phyloP scores from a whole-genome alignment of 2,888 invertebrate genomes.

The Apomyelois bistriatella region DNA sequence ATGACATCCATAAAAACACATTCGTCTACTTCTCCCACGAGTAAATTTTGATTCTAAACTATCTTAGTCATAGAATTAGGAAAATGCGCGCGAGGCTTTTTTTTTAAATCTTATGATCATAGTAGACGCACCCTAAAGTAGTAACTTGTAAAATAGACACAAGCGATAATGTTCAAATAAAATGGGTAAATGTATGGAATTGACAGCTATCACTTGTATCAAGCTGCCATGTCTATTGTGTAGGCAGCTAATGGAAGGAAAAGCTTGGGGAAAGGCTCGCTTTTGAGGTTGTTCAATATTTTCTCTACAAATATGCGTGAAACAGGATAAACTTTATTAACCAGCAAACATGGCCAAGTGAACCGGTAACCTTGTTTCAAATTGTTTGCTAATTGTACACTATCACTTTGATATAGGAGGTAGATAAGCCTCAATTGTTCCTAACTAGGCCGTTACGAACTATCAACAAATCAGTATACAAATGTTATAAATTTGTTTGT shows the following conservation, averaged over 20 bases:
- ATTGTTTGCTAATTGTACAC: constrained; percentile 7
- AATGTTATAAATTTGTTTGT: background rate
- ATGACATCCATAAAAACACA: too few species aligned
- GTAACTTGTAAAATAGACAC: too few species aligned
- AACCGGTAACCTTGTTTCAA: constrained; percentile 5
- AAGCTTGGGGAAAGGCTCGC: background rate
- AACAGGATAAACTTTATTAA: background rate
- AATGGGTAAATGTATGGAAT: too few species aligned
- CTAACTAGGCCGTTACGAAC: constrained; percentile 2
- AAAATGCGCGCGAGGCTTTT: too few species aligned
- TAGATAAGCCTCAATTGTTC: constrained; percentile 2
- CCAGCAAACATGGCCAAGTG: constrained; percentile 1
- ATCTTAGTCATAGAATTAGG: too few species aligned
- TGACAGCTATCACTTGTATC: too few species aligned
- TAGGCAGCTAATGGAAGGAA: background rate
- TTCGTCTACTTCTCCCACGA: too few species aligned
- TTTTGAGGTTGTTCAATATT: background rate
- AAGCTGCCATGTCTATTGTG: too few species aligned
- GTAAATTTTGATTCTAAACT: too few species aligned
- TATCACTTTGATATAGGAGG: constrained; percentile 4
- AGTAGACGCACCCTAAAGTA: too few species aligned
- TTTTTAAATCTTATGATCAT: too few species aligned
- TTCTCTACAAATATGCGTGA: background rate
- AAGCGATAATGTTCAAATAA: too few species aligned
- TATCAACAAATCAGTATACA: background rate